Percentiles rank a stretch among this genome's conserved stretches.
Conservation (phyloP, 2,888 invertebrate genomes). For the Torymus auratus region DNA sequence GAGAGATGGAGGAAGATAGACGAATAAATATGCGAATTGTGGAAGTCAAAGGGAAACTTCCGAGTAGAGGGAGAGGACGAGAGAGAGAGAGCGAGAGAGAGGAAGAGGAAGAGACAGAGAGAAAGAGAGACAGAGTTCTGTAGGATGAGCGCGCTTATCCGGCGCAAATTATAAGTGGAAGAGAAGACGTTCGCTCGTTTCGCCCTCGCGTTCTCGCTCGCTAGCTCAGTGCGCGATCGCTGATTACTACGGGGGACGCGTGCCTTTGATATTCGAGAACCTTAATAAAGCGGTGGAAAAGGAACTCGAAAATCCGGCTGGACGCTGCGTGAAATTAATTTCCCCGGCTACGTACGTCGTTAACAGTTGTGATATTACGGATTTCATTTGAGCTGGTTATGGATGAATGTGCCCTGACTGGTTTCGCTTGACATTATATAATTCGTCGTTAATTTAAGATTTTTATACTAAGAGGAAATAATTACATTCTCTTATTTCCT, state of each 20-base stretch:
- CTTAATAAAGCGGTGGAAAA: slow-evolving; percentile 30
- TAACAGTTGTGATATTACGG: too few relatives aligned
- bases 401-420: too few relatives aligned
- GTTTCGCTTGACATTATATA: too few relatives aligned
- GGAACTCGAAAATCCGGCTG: slow-evolving; percentile 6
- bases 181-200: neutral
- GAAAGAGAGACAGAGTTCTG: slow-evolving; percentile 21
- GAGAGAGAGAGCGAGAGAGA: too few relatives aligned
- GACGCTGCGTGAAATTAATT: too few relatives aligned
- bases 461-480: too few relatives aligned
- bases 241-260: slow-evolving; percentile 7
- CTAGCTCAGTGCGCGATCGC: slow-evolving; percentile 1
- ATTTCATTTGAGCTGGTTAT: too few relatives aligned
- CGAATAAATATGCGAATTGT: slow-evolving; percentile 19
- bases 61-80: neutral
- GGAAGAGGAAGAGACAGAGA: slow-evolving; percentile 29
- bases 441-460: too few relatives aligned
- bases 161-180: slow-evolving; percentile 19
- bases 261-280: slow-evolving; percentile 40
- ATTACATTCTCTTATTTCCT: too few relatives aligned
- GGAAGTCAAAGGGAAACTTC: slow-evolving; percentile 35
- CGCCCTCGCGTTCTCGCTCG: neutral
- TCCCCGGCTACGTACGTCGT: too few relatives aligned
- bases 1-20: too few relatives aligned
- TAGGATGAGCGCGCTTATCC: slow-evolving; percentile 10